A percentile compares a stretch with the other conserved stretches of the same genome.
These are phyloP conservation scores for Drosophila differens DNA, from an alignment of 2,888 invertebrate genomes.

Conservation along the genomic window DNA sequence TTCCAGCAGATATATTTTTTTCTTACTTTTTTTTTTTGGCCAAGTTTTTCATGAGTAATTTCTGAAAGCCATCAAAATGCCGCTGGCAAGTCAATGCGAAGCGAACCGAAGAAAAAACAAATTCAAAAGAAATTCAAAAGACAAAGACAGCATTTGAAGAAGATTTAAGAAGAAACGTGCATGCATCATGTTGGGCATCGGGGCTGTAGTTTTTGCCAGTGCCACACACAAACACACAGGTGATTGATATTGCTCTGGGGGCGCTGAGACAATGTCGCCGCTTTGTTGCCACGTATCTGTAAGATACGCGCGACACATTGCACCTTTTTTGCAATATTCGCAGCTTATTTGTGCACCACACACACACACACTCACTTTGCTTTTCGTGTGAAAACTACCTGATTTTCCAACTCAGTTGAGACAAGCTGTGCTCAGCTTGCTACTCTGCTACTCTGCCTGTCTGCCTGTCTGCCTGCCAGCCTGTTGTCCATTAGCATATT, in stretches of 20 bases:
- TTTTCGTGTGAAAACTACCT: slow-evolving; percentile 76
- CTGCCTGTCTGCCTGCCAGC: neutral
- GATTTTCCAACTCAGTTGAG: slow-evolving; percentile 67
- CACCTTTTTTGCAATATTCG: slow-evolving; percentile 24
- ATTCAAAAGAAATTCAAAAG: slow-evolving; percentile 24
- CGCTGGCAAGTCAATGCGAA: slow-evolving; percentile 53
- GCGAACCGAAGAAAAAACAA: slow-evolving; percentile 13
- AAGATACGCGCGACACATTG: slow-evolving; percentile 62
- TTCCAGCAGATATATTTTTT: slow-evolving; percentile 42
- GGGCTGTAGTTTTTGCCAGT: slow-evolving; percentile 33
- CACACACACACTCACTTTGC: neutral
- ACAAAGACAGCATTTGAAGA: slow-evolving; percentile 46
- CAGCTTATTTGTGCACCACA: slow-evolving; percentile 11
- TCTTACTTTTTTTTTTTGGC: slow-evolving; percentile 24
- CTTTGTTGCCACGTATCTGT: slow-evolving; percentile 45
- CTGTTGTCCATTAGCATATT: slow-evolving; percentile 54
- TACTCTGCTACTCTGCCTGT: neutral
- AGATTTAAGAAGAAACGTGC: slow-evolving; percentile 60
- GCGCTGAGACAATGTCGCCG: slow-evolving; percentile 36
- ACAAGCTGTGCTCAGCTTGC: slow-evolving; percentile 26
- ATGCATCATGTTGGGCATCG: slow-evolving; percentile 49
- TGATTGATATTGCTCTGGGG: slow-evolving; percentile 72
- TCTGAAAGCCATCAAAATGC: slow-evolving; percentile 70
- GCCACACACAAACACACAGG: slow-evolving; percentile 53
- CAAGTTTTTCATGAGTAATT: slow-evolving; percentile 68